Evolutionary conservation across 2,113 vertebrate genomes (phyloP), one percentile per base, ranked within the genome.

Genomic region (Scomber colias): DNA sequence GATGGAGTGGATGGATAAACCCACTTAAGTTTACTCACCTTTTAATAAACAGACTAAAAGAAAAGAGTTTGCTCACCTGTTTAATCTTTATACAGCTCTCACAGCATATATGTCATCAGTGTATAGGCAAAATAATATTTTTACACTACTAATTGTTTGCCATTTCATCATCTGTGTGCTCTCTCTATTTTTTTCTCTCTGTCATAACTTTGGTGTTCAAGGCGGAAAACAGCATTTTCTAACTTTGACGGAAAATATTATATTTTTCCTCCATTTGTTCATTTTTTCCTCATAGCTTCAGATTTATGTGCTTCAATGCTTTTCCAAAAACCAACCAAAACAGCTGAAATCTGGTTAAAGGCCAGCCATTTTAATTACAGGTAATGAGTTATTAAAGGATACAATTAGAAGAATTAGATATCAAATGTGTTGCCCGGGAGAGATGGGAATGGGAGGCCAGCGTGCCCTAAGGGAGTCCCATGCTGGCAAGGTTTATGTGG

Each of bases 401-500:
- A 73, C 53, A 76, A 65, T 86, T 31, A 65, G 61, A 78, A 65
- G 40, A 75, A 44, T 79, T 30, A 24, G 31, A 83, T 69, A 70
- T 81, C 46, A 63, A 73, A 74, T 24, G 60, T 71, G 78, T 73
- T 75, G 70, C 63, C 79, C 79, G 87, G 72, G 71, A 89, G 71
- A 78, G 61, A 73, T 62, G 64, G 82, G 81, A 86, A 72, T 16
- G 65, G 70, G 79, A 81, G 79, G 77, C 71, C 59, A 5, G 19
- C 11, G 77, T 65, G 73, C 85, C 87, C 88, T 83, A 64, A 0
- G 82, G 86, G 81, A 88, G 86, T 92, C 93, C 85, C 93, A 92
- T 91, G 90, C 90, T 83, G 92, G 87, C 90, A 91, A 65, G 89
- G 87, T 90, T 87, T 90, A 90, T 90, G 89, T 90, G 82, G 90